A percentile compares a stretch with the other conserved stretches of the same genome.
These are phyloP conservation scores for Noctua pronuba DNA, from an alignment of 2,888 invertebrate genomes.

Conservation along the genomic window DNA sequence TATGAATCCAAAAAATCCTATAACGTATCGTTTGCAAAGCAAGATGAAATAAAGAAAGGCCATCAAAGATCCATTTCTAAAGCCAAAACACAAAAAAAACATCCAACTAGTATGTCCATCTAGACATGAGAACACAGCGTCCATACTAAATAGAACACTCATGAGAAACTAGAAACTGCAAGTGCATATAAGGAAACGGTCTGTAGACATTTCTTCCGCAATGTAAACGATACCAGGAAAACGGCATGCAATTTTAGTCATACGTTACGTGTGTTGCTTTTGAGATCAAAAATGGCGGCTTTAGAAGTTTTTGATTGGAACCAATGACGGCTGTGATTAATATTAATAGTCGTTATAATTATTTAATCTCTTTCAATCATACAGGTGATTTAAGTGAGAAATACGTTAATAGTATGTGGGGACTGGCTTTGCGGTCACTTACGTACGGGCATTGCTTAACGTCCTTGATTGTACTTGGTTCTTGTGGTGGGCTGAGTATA, in stretches of 20 bases:
- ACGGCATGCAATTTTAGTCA: constrained; percentile 48
- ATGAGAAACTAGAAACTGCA: constrained; percentile 53
- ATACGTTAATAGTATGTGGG: background rate
- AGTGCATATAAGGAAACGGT: constrained; percentile 57
- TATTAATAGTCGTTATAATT: constrained; percentile 12
- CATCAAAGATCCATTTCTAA: background rate
- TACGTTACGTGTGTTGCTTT: constrained; percentile 39
- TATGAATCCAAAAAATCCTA: background rate
- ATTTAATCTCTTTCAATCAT: constrained; percentile 4
- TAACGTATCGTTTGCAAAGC: background rate
- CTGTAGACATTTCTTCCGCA: constrained; percentile 57
- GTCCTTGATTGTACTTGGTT: background rate
- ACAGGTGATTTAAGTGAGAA: background rate
- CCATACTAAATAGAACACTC: constrained; percentile 36
- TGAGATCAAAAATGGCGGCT: constrained; percentile 21
- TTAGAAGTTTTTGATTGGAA: constrained; percentile 20
- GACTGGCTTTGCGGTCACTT: constrained; percentile 16
- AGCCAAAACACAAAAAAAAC: background rate
- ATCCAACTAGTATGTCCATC: background rate
- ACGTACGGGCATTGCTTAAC: background rate
- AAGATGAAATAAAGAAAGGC: background rate
- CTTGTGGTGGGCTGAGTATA: constrained; percentile 11
- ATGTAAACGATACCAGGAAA: constrained; percentile 54
- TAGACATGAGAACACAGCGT: constrained; percentile 20
- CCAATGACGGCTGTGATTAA: constrained; percentile 28